Percentiles rank a stretch among this genome's conserved stretches.
Conservation (phyloP, 2,797 vertebrate species). For the Tolypeutes matacus region DNA sequence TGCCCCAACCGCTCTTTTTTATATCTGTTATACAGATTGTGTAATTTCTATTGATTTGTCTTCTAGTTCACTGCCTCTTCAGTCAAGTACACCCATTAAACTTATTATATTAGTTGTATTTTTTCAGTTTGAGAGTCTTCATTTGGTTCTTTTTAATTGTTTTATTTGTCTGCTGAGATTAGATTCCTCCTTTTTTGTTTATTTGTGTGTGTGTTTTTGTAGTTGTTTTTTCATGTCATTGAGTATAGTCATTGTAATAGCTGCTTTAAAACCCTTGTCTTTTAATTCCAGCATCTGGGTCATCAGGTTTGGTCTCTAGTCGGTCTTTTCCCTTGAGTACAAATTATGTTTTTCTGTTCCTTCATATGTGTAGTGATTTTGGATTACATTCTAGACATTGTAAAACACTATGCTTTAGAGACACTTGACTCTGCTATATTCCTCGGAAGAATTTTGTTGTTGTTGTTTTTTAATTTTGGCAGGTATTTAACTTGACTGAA, state of each 20-base stretch:
- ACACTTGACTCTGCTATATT: background rate
- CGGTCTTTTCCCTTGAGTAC: background rate
- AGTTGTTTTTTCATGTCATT: too few relatives aligned
- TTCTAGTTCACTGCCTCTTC: background rate
- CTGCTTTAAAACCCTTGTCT: background rate
- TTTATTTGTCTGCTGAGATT: constrained; percentile 19
- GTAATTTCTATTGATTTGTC: constrained; percentile 17
- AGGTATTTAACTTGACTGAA: constrained; percentile 48
- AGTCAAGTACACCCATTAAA: background rate
- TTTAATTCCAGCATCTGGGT: background rate
- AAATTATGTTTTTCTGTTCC: background rate
- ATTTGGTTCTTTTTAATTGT: constrained; percentile 44
- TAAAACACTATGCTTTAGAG: background rate
- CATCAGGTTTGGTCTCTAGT: background rate
- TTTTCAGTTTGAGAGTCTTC: constrained; percentile 30
- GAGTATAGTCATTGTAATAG: too few relatives aligned
- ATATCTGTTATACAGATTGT: background rate
- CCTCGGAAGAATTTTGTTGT: background rate
- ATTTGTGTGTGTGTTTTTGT: too few relatives aligned
- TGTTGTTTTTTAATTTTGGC: constrained; percentile 44
- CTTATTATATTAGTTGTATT: background rate
- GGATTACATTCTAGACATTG: constrained; percentile 14
- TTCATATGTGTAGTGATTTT: background rate
- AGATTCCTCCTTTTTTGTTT: background rate
- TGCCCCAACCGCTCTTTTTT: background rate